Base-by-base conservation (phyloP, 2,888 invertebrate genomes). In the Cheilosia urbana region DNA sequence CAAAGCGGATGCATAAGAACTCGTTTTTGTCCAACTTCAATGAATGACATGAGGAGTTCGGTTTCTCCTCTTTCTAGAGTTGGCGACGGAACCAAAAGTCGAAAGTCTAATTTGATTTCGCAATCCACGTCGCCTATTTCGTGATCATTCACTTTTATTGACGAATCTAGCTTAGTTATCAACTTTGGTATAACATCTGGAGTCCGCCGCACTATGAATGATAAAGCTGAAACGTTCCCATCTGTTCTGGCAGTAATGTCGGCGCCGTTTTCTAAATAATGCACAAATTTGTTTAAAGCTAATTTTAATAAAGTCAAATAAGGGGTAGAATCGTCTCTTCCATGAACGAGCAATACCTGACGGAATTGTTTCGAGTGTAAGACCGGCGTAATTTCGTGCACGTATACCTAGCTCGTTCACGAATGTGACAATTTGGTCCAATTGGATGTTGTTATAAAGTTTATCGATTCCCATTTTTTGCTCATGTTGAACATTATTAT, bases 71-170 rank as follows among this genome's bases (percentile, higher is more conserved):
- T 93, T 5, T 94, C 93, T 53, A 94, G 89, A 0, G 91, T 89
- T 13, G 90, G 90, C 87, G 94, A 92, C 65, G 95, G 95, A 87
- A 96, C 94, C 87, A 95, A 91, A 68, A 95, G 90, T 13, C 93
- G 92, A 88, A 94, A 94, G 90, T 96, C 95, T 65, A 96, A 90
- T 90, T 95, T 95, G 2, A 97, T 93, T 90, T 97, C 97, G 89
- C 97, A 97, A 90, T 97, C 97, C 0, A 96, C 96, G 88, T 97
- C 97, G 0, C 96, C 96, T 27, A 97, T 93, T 90, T 97, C 97
- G 89, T 97, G 96, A 89, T 97, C 97, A 89, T 96, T 96, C 7
- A 96, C 93, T 88, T 95, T 95, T 15, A 97, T 95, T 0, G 96
- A 95, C 45, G 95, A 94, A 88, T 97, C 96, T 55, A 97, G 93